A percentile compares a stretch with the other conserved stretches of the same genome.
Evolutionary conservation across 1,140 invertebrate genomes (phyloP).

Genomic region (Drosophila repletoides): DNA sequence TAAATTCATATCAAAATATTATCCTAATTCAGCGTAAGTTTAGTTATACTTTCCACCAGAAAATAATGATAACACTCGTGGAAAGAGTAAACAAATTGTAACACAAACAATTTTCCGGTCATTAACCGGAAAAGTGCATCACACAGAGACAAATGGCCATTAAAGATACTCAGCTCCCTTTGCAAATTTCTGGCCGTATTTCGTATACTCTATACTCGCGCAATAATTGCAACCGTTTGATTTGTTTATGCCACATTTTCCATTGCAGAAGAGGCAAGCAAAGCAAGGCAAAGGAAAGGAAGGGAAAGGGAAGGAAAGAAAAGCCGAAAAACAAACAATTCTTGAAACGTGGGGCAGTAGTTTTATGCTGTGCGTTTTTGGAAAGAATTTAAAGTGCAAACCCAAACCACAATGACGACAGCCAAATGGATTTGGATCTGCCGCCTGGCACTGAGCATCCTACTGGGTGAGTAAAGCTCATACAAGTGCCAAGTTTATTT

Average conservation of each 20-base stretch:
- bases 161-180: conserved; percentile 22
- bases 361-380: conserved; percentile 42
- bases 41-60: too few species aligned
- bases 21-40: conserved; percentile 5
- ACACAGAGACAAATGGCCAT: conserved; percentile 41
- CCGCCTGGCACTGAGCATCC: conserved; percentile 58
- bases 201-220: neutral
- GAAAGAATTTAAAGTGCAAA: conserved; percentile 75
- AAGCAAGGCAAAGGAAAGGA: conserved; percentile 21
- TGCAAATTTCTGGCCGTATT: neutral
- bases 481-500: conserved; percentile 42
- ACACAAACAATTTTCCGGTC: conserved; percentile 54
- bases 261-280: too few species aligned
- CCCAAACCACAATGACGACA: conserved; percentile 74
- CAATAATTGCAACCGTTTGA: conserved; percentile 72
- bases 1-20: too few species aligned
- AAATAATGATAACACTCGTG: too few species aligned
- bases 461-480: conserved; percentile 55
- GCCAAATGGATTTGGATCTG: conserved; percentile 74
- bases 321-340: conserved; percentile 55
- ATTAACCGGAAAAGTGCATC: conserved; percentile 70
- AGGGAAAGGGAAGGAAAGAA: conserved; percentile 21
- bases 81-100: conserved; percentile 1
- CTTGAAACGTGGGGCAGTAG: conserved; percentile 15
- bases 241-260: conserved; percentile 76